Conservation (phyloP, 2,888 invertebrate genomes). For the Lepidochitona cinerea region DNA sequence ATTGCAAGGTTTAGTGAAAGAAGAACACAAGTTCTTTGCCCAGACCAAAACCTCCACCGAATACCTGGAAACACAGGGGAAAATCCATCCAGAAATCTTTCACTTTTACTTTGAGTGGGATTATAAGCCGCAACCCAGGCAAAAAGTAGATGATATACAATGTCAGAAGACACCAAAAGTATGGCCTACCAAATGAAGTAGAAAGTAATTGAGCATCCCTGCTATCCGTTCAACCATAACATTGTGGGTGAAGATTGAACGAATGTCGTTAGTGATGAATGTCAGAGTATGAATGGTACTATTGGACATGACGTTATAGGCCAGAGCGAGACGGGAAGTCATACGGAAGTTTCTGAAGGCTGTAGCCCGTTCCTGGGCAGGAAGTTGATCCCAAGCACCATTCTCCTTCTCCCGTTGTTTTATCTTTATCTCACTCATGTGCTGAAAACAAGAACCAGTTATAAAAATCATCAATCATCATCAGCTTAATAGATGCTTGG, state of each 20-base stretch:
- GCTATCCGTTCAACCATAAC: conserved; percentile 94
- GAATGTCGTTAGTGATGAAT: conserved; percentile 61
- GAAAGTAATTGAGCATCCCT: conserved; percentile 95
- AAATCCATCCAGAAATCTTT: too few relatives aligned
- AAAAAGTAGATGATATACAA: not conserved
- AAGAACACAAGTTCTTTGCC: too few relatives aligned
- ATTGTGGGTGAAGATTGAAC: conserved; percentile 86
- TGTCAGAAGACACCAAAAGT: not conserved
- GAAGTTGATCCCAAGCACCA: conserved; percentile 82
- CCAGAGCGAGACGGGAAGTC: conserved; percentile 85
- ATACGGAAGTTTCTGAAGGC: conserved; percentile 72
- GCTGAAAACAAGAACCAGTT: conserved; percentile 57
- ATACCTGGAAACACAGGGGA: too few relatives aligned
- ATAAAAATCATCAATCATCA: too few relatives aligned
- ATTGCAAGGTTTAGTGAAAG: too few relatives aligned
- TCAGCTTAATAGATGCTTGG: too few relatives aligned
- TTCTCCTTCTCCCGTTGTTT: conserved; percentile 80
- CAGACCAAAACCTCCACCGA: too few relatives aligned
- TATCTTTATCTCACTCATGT: conserved; percentile 87
- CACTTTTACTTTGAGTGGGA: too few relatives aligned
- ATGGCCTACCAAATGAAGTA: conserved; percentile 85
- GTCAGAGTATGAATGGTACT: conserved; percentile 90
- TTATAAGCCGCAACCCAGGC: too few relatives aligned
- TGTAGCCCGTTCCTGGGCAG: conserved; percentile 81
- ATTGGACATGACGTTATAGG: conserved; percentile 92